Conservation (phyloP, 2,888 invertebrate genomes). For the Taphrorychus bicolor region DNA sequence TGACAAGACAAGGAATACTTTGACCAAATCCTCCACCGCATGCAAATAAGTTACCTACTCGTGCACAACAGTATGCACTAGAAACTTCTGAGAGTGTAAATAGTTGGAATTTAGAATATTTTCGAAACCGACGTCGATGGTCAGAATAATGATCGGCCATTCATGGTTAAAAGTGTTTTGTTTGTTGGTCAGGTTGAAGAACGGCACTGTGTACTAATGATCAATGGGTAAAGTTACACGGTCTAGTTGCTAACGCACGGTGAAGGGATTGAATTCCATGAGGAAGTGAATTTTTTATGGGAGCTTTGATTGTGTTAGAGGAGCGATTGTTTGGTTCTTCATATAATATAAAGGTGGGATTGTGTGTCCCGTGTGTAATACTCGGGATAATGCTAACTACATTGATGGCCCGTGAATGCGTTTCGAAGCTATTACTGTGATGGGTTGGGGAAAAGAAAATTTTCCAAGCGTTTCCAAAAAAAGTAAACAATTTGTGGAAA, state of each 20-base stretch:
- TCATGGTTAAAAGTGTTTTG: neutral
- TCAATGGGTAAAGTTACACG: neutral
- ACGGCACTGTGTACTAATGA: neutral
- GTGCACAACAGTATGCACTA: neutral
- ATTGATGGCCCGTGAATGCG: no score
- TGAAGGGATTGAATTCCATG: neutral
- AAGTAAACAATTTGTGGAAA: no score
- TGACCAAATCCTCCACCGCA: neutral
- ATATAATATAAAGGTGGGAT: neutral
- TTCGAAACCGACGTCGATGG: no score
- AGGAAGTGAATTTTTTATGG: neutral
- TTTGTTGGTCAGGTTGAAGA: neutral
- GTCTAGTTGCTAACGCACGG: neutral
- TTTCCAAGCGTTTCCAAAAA: no score
- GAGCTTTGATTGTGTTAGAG: neutral
- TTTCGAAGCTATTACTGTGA: no score
- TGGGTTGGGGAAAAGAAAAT: no score
- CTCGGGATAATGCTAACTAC: no score
- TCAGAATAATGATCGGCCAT: neutral
- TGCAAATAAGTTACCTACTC: neutral
- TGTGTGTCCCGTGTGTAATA: no score
- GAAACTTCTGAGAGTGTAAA: neutral
- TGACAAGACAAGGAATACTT: no score
- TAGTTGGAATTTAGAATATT: neutral
- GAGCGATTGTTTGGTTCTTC: neutral